Base-by-base conservation (phyloP, 2,797 vertebrate genomes). In the Pangasius djambal region DNA sequence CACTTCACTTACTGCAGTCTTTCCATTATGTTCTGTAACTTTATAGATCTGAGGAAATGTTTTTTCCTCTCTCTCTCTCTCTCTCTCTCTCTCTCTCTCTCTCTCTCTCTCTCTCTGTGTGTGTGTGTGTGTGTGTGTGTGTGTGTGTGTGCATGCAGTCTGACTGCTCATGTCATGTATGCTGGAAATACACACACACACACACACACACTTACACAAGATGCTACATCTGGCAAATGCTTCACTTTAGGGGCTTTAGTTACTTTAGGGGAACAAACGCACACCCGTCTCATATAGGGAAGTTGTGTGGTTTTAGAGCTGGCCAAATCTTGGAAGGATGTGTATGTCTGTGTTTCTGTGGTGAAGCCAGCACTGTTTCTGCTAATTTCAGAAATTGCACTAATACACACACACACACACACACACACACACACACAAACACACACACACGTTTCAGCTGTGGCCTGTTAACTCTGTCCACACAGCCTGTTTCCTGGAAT, bases 211-310 rank as follows among this genome's bases (percentile, higher is more conserved):
- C 77, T 22, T 8, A 77, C 50, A 61, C 86, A 89, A 83, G 16
- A 67, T 57, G 1, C 86, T 3, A 63, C 81, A 83, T 83, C 81
- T 83, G 81, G 81, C 12, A 65, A 83, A 83, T 61, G 57, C 79
- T 82, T 82, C 12, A 82, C 10, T 25, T 82, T 40, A 61, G 34
- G 34, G 59, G 37, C 59, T 83, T 65, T 83, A n/a, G 81, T 44
- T 83, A 4, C 59, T 48, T 63, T 65, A 44, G 59, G 37, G 10
- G 22, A 34, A 82, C 34, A 82, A 40, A 7, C 37, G 28, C 81
- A 83, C 81, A 57, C 50, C 6, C 28, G 3, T 48, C 74, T 57
- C 18, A 81, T 81, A 81, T 81, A 81, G 78, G 52, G 78, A 52
- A 78, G 75, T 52, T 31, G 48, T 79, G n/a, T 55, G 77, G 77